These are phyloP conservation scores for Monodelphis domestica DNA, from an alignment of 2,797 vertebrate genomes.

Conservation along the genomic window DNA sequence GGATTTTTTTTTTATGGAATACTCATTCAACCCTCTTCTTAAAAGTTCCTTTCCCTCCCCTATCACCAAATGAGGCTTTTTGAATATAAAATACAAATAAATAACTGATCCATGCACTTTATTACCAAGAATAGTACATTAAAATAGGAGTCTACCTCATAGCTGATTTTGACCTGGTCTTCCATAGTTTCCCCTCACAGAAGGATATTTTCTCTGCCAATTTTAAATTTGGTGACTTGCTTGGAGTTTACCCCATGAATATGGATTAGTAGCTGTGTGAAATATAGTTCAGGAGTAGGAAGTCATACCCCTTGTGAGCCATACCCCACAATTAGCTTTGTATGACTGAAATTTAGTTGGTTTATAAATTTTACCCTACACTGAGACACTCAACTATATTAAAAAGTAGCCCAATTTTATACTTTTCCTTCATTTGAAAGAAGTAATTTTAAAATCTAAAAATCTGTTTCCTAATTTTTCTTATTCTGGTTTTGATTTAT, in stretches of 20 bases:
- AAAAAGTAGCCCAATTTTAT: background rate
- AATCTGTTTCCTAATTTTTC: background rate
- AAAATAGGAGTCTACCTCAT: background rate
- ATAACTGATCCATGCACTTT: background rate
- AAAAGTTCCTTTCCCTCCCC: background rate
- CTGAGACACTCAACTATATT: background rate
- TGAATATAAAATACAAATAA: background rate
- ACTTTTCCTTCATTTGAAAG: background rate
- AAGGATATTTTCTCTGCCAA: background rate
- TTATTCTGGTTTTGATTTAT: too few species aligned
- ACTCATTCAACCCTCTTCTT: background rate
- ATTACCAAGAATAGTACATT: background rate
- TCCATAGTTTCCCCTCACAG: background rate
- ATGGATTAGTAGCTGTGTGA: background rate
- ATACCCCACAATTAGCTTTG: background rate
- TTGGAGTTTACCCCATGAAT: background rate
- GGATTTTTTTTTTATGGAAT: background rate
- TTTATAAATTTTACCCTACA: background rate
- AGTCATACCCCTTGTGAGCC: background rate
- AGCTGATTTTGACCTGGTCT: background rate
- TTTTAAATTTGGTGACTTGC: background rate
- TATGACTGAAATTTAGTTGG: background rate
- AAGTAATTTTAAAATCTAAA: background rate
- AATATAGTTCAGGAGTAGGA: background rate
- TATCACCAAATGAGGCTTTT: background rate